These are phyloP conservation scores for Tokudaia tokunoshimensis DNA, from an alignment of 2,797 vertebrate genomes.

Conservation along the genomic window DNA sequence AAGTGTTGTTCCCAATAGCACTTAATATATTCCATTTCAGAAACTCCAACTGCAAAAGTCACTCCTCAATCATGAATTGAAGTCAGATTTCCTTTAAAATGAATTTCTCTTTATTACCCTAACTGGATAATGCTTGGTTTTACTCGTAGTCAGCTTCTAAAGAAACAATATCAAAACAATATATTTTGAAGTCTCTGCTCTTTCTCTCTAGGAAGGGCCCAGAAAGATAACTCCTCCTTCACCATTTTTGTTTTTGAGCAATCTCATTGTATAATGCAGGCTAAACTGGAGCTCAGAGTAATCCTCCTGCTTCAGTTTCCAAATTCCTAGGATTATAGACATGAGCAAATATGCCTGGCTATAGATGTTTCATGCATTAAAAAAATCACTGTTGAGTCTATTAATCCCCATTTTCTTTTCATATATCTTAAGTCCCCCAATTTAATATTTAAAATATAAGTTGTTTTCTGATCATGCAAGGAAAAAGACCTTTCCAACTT, in stretches of 20 bases:
- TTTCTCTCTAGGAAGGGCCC: not conserved
- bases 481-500: constrained; percentile 25
- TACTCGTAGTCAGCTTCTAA: not conserved
- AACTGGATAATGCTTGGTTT: not conserved
- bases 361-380: not conserved
- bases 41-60: not conserved
- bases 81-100: not conserved
- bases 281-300: not conserved
- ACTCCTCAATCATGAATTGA: constrained; percentile 27
- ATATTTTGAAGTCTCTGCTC: not conserved
- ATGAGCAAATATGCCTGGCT: not conserved
- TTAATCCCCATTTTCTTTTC: not conserved
- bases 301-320: not conserved
- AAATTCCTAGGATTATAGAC: not conserved
- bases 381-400: constrained; percentile 14
- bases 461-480: not conserved
- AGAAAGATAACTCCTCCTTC: not conserved
- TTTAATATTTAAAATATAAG: not conserved
- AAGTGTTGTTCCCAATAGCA: not conserved
- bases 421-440: not conserved
- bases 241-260: not conserved
- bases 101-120: not conserved
- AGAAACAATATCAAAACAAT: not conserved
- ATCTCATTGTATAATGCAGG: not conserved
- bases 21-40: not conserved